Conservation (phyloP, 2,113 vertebrate species). For the Malurus melanocephalus region DNA sequence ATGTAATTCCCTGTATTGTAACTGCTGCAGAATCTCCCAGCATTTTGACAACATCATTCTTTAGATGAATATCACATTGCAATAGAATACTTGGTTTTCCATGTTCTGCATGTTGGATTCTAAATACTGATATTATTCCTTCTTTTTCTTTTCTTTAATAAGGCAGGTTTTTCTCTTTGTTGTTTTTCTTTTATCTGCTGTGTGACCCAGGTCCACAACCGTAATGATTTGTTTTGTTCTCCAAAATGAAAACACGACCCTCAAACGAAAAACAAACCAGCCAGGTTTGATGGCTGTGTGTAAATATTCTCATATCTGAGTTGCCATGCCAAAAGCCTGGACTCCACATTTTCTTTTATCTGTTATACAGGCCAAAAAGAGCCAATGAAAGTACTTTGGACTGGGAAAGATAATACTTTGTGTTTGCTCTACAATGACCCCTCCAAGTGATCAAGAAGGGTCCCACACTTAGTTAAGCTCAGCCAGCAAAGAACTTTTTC, state of each 20-base stretch:
- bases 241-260: neutral
- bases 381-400: neutral
- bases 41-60: constrained; percentile 4
- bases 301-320: neutral
- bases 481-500: neutral
- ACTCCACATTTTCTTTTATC: constrained; percentile 23
- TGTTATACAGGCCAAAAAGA: neutral
- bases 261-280: neutral
- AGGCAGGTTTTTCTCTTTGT: neutral
- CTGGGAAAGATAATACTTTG: neutral
- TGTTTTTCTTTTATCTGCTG: neutral
- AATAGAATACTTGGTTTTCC: neutral
- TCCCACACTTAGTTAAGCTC: neutral
- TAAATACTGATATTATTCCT: neutral
- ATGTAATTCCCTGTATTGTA: neutral
- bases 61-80: neutral
- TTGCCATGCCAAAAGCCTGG: constrained; percentile 27
- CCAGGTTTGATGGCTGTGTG: neutral
- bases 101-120: neutral
- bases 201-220: neutral
- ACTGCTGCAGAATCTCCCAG: neutral
- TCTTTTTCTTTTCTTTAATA: neutral
- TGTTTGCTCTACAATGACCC: neutral
- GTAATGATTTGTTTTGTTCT: neutral
- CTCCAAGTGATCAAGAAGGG: neutral